These are phyloP conservation scores for Kobus ellipsiprymnus DNA, from an alignment of 2,113 vertebrate species.

Conservation along the genomic window DNA sequence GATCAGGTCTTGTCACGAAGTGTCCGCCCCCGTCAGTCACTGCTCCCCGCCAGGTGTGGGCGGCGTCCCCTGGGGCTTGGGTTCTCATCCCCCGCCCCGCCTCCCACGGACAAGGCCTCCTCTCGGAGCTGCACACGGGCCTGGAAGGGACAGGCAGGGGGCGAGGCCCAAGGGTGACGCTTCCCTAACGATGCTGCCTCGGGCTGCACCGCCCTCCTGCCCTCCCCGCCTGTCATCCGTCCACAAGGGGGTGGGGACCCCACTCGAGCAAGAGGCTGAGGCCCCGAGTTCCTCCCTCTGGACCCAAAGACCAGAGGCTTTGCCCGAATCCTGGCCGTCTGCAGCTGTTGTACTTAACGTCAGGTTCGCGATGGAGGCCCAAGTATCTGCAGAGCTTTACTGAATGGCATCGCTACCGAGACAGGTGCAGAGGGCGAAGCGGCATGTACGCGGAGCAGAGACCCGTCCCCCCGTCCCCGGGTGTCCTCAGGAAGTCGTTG, in stretches of 20 bases:
- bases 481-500: neutral
- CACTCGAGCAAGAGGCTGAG: neutral
- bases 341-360: neutral
- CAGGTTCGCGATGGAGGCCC: accelerated
- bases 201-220: accelerated
- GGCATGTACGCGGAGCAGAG: neutral
- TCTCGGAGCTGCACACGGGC: neutral
- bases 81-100: neutral
- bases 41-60: slow-evolving; percentile 29
- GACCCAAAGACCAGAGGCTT: no score
- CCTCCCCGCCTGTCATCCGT: neutral
- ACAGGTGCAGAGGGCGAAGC: neutral
- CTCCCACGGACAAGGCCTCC: neutral
- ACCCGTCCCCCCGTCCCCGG: accelerated
- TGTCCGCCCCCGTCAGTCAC: neutral
- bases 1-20: slow-evolving; percentile 55
- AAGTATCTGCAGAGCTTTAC: neutral
- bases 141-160: accelerated
- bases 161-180: neutral
- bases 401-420: neutral
- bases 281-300: neutral
- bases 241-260: accelerated
- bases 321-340: neutral
- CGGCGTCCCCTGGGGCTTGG: neutral
- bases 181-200: accelerated